Evolutionary conservation across 2,113 vertebrate genomes (phyloP).

Genomic region (Carettochelys insculpta): DNA sequence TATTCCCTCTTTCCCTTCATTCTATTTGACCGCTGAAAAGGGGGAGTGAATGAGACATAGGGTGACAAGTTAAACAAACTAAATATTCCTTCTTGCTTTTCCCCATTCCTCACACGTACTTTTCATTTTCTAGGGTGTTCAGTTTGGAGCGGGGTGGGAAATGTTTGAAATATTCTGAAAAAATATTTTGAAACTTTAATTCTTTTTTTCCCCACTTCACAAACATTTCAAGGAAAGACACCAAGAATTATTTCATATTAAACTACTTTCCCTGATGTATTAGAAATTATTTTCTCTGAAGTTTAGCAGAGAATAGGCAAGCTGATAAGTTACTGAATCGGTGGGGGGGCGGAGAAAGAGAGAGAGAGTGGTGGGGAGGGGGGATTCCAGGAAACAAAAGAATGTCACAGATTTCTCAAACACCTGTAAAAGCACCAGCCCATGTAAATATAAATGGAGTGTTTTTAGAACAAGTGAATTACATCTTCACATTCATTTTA

Average conservation of each 20-base stretch:
- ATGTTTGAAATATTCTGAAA: neutral
- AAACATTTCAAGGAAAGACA: neutral
- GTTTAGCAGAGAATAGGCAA: neutral
- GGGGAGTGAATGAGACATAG: neutral
- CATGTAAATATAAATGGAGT: neutral
- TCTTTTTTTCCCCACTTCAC: neutral
- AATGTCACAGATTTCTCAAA: neutral
- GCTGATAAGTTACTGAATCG: neutral
- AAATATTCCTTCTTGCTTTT: neutral
- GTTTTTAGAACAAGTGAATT: neutral
- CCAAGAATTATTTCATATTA: neutral
- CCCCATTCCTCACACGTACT: fast-evolving
- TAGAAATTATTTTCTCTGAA: neutral
- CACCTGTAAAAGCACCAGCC: neutral
- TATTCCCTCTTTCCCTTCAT: neutral
- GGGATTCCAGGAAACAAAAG: neutral
- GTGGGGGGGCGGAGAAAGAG: neutral
- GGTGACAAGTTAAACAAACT: neutral
- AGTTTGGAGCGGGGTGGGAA: neutral
- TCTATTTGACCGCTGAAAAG: neutral
- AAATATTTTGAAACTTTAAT: neutral
- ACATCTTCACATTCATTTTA: neutral
- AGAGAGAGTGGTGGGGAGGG: no score
- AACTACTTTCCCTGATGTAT: neutral
- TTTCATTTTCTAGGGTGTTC: neutral